Conservation (phyloP, 2,113 vertebrate genomes). For the Gymnogyps californianus region DNA sequence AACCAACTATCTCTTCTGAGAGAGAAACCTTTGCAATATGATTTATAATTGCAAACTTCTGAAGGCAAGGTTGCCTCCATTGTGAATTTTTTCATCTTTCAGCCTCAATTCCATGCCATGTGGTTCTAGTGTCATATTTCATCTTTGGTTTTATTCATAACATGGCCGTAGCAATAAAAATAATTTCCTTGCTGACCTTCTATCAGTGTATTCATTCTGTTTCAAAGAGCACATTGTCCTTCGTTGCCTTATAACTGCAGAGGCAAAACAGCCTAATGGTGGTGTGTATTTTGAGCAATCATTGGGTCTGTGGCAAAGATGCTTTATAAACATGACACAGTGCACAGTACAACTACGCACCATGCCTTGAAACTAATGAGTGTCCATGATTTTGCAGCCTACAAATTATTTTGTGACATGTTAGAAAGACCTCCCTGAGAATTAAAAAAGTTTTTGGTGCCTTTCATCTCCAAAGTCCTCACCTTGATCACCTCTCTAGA, state of each 20-base stretch:
- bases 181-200: not conserved
- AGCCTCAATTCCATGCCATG: not conserved
- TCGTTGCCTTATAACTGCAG: not conserved
- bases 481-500: not conserved
- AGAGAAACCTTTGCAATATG: not conserved
- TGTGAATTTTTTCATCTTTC: constrained; percentile 1
- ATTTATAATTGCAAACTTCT: not conserved
- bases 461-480: not conserved
- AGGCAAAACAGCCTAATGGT: not conserved
- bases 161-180: not conserved
- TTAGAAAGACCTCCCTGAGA: not conserved
- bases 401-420: not conserved
- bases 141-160: not conserved
- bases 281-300: not conserved
- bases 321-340: not conserved
- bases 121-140: not conserved
- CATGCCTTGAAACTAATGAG: not conserved
- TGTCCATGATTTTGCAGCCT: not conserved
- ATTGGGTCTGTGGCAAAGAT: not conserved
- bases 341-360: not conserved
- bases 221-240: not conserved
- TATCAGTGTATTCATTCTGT: not conserved
- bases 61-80: not conserved
- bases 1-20: not conserved
- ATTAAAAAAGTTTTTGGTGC: not conserved